Base-by-base conservation (phyloP, 2,888 invertebrate species). In the Drosophila yooni region DNA sequence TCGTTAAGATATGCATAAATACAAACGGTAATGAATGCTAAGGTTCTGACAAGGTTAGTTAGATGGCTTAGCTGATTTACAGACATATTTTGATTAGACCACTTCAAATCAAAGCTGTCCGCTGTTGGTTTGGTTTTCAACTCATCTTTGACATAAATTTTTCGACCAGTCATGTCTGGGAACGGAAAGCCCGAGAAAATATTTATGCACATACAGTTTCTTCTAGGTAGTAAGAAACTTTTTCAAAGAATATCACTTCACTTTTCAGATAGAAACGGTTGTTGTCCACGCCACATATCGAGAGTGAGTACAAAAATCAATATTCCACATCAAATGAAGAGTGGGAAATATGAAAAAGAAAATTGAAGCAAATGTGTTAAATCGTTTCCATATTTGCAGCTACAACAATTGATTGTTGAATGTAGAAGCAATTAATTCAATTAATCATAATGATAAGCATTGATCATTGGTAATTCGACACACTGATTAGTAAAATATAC, bases 161-260 rank as follows among this genome's bases (percentile, higher is more conserved):
- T 56, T 46, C 34, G 81, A 62, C 70, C 36, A 82, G 89, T 82
- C 82, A 88, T 65, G 53, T 52, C 68, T 82, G 88, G 83, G 88
- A 82, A 82, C 48, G 52, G 29, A 67, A 66, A 60, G 50, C 7
- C 38, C 34, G 34, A 60, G 40, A 74, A 64, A 52, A 34, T 56
- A 52, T 52, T n/a, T 50, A 15, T 38, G 46, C 31, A 33, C 38
- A 67, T 3, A 52, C 25, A 51, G 18, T 25, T 31, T 36, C 10
- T 3, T 36, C n/a, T 21, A 40, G 15, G 4, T 25, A n/a, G 29
- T 31, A 36, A 38, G 8, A 59, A 36, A 36, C 38, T 46, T 38
- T 48, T 54, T 57, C 13, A 50, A 36, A 33, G 53, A 54, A 62
- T 43, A 31, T 3, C 40, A 58, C 27, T 54, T 27, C 3, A 15